Base-by-base conservation (phyloP, 35 echinoderm and acorn worm genomes). In the Nesometra sesokonis region DNA sequence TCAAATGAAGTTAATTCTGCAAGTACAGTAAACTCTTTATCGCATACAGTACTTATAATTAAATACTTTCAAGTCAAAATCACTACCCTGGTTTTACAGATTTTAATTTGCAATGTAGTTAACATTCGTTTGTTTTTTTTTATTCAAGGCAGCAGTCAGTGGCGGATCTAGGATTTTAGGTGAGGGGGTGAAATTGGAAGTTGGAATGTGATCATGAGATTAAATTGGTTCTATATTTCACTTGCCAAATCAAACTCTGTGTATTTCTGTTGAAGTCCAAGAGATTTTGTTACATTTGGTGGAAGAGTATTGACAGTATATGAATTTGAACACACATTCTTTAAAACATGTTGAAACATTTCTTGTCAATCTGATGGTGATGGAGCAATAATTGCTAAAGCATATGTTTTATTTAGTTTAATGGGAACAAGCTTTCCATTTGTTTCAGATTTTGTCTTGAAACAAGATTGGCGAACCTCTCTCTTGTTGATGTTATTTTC, bases 401-500 rank as follows among this genome's bases (percentile, higher is more conserved):
- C 82, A 84, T 84, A 36, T 17, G 33, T 38, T 84, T 84, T 84
- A 30, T 84, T 84, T 21, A 84, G 38, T 35, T 37, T 84, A 19
- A 84, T 84, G 5, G 82, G 82, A 29, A 3, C 5, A 46, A 30
- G 38, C 31, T 84, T 84, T 0, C 82, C 34, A 76, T 87, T 87
- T 37, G 77, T 87, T 13, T 87, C 86, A 87, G 78, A 34, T 37
- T 36, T 78, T 0, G 78, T 37, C 32, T 87, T 87, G 77, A 87
- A 87, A 79, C 86, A 76, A 35, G 86, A 87, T 36, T 87, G 77
- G 21, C 86, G 33, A 39, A 87, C 86, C 35, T 76, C 86, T 87
- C 86, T 87, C 35, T 87, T 87, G 86, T 35, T 84, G 17, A 84
- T 84, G 13, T 84, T 84, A 46, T 84, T 46, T 46, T 84, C 82